These are phyloP conservation scores for Hemithea aestivaria DNA, from an alignment of 2,888 invertebrate genomes.

Conservation along the genomic window DNA sequence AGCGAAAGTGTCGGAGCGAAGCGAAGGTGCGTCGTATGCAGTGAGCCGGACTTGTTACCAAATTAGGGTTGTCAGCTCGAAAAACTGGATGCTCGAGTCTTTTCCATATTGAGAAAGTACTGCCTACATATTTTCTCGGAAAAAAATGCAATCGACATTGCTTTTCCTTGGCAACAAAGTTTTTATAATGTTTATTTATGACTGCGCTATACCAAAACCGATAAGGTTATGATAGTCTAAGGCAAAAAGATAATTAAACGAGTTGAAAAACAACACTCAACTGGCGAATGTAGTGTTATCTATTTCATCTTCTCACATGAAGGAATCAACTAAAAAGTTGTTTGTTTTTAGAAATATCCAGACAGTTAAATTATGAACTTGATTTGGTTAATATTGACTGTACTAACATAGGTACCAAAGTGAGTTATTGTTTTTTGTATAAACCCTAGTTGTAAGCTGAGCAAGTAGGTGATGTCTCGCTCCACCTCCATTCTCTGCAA, in stretches of 20 bases:
- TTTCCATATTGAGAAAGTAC: conserved; percentile 2
- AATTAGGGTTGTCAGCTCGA: conserved; percentile 25
- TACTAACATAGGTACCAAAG: too few relatives aligned
- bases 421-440: background rate
- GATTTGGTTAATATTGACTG: too few relatives aligned
- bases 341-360: too few relatives aligned
- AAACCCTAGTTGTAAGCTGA: conserved; percentile 21
- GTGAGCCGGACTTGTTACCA: conserved; percentile 21
- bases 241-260: too few relatives aligned
- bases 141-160: background rate
- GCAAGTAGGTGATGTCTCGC: conserved; percentile 61
- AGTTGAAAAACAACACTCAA: too few relatives aligned
- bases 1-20: conserved; percentile 57
- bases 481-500: conserved; percentile 47
- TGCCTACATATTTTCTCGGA: conserved; percentile 1
- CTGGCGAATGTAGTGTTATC: too few relatives aligned
- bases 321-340: too few relatives aligned
- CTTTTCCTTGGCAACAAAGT: too few relatives aligned
- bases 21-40: conserved; percentile 30
- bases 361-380: too few relatives aligned
- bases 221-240: too few relatives aligned
- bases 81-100: conserved; percentile 16
- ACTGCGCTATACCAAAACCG: too few relatives aligned
- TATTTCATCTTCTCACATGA: background rate
- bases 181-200: too few relatives aligned